A percentile compares a stretch with the other conserved stretches of the same genome.
These are phyloP conservation scores for Anguilla pacifica DNA, from an alignment of 2,797 vertebrate species.

Conservation along the genomic window DNA sequence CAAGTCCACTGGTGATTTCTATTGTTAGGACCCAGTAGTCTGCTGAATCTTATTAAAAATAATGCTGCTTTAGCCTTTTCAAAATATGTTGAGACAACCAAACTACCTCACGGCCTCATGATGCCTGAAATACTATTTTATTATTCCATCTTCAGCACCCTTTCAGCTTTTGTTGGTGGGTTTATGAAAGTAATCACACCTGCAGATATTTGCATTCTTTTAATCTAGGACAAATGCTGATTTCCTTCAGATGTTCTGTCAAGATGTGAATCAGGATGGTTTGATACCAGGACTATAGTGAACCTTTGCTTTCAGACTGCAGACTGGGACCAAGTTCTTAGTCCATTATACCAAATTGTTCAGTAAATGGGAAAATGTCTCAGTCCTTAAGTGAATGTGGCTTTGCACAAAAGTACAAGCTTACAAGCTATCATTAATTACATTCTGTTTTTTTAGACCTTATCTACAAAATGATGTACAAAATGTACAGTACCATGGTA, in stretches of 20 bases:
- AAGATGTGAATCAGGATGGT: neutral
- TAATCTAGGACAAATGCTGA: neutral
- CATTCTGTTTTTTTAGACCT: neutral
- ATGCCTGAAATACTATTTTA: neutral
- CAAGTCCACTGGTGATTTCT: no score
- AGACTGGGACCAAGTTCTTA: neutral
- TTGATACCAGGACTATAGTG: neutral
- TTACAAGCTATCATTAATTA: neutral
- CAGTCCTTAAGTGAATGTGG: neutral
- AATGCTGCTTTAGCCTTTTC: neutral
- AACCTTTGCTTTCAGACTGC: neutral
- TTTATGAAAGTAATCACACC: neutral
- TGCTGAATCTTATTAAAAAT: neutral
- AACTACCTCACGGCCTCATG: neutral
- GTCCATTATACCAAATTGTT: neutral
- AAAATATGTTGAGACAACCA: neutral
- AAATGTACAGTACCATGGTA: neutral
- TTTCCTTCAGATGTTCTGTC: neutral
- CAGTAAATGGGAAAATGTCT: neutral
- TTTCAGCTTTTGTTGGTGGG: neutral
- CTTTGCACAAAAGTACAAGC: neutral
- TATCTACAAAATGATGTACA: neutral
- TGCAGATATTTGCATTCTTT: neutral
- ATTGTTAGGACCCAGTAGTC: neutral
- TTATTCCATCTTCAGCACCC: neutral